Evolutionary conservation across 2,797 vertebrate species (phyloP).

Genomic region (Falco biarmicus): DNA sequence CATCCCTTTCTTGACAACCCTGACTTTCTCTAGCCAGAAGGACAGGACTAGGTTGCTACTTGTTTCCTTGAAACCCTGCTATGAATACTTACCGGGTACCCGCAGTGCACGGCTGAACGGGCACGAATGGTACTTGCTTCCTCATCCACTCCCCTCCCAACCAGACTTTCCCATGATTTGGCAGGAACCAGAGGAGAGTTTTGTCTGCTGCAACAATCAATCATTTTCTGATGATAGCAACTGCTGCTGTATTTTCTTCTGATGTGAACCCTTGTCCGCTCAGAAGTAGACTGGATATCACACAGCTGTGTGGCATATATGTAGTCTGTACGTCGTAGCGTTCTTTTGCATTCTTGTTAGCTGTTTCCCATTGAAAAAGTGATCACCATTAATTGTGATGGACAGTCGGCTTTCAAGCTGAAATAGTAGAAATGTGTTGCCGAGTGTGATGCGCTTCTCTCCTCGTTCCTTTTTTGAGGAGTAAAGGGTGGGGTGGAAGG

Average conservation of each 20-base stretch:
- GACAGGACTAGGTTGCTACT: background rate
- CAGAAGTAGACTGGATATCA: background rate
- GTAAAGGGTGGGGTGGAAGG: background rate
- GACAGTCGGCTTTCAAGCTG: background rate
- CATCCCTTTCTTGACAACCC: background rate
- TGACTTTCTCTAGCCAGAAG: background rate
- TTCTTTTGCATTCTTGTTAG: background rate
- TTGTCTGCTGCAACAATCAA: background rate
- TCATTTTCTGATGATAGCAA: background rate
- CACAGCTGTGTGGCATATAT: too few relatives aligned
- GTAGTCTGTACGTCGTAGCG: fast-evolving
- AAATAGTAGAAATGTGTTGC: background rate
- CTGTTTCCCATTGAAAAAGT: background rate
- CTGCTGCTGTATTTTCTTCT: background rate
- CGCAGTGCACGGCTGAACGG: background rate
- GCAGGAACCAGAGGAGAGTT: background rate
- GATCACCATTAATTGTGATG: background rate
- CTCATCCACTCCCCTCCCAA: fast-evolving
- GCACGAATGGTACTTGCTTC: background rate
- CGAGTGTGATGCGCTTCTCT: fast-evolving
- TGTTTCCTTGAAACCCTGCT: background rate
- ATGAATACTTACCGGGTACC: background rate
- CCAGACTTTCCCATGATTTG: background rate
- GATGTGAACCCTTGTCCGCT: background rate
- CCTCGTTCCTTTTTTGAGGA: background rate